A percentile compares a stretch with the other conserved stretches of the same genome.
phyloP scores from a whole-genome alignment of 2,113 vertebrate genomes.

The Scatophagus argus region DNA sequence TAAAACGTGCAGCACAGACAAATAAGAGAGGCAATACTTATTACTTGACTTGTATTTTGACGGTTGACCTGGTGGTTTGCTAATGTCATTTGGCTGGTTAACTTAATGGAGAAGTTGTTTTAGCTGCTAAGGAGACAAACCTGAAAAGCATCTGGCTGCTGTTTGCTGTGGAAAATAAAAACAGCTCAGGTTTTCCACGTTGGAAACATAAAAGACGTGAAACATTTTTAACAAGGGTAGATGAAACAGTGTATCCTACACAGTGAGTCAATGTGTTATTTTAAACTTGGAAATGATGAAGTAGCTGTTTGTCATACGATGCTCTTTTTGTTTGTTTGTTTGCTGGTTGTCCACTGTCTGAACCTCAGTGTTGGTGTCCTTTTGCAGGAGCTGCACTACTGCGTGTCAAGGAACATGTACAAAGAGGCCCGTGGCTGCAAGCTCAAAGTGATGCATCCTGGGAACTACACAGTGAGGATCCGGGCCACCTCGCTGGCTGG shows the following conservation, averaged over 20 bases:
- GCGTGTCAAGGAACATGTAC: slow-evolving; percentile 92
- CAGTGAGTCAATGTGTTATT: slow-evolving; percentile 4
- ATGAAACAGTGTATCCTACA: not conserved
- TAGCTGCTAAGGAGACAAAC: slow-evolving; percentile 59
- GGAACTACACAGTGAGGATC: slow-evolving; percentile 93
- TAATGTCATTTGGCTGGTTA: slow-evolving; percentile 31
- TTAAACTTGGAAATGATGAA: slow-evolving; percentile 2
- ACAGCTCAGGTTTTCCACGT: not conserved
- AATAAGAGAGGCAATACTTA: not conserved
- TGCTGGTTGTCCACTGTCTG: slow-evolving; percentile 5
- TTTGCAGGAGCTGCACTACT: slow-evolving; percentile 88
- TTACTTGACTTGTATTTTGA: slow-evolving; percentile 18
- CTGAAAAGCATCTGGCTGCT: slow-evolving; percentile 16
- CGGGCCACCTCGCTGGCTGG: slow-evolving; percentile 95
- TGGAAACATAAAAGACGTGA: slow-evolving; percentile 3
- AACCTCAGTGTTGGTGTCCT: not conserved
- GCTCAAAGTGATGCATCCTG: slow-evolving; percentile 89
- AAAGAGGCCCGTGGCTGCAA: slow-evolving; percentile 84
- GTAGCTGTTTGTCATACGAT: not conserved
- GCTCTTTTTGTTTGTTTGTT: not conserved
- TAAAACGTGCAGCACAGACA: slow-evolving; percentile 2
- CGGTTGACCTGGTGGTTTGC: not conserved
- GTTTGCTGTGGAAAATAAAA: slow-evolving; percentile 39
- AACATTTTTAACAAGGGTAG: not conserved
- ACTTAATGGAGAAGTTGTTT: slow-evolving; percentile 49